These are phyloP conservation scores for Xerus inauris DNA, from an alignment of 2,113 vertebrate genomes.

Conservation along the genomic window DNA sequence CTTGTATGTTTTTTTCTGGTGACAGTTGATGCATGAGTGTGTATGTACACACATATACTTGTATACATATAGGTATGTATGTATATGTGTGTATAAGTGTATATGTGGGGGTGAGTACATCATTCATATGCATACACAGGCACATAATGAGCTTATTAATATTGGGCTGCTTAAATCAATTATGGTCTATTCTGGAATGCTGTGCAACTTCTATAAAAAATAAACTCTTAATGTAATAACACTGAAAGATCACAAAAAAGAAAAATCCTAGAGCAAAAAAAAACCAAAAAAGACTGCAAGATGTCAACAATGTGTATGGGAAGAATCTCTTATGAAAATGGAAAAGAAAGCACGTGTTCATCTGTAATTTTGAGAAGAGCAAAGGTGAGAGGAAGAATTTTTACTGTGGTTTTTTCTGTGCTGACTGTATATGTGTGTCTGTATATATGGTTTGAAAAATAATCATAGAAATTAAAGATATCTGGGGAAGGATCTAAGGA, in stretches of 20 bases:
- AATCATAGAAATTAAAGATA: background rate
- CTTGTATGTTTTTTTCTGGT: background rate
- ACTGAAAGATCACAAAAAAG: background rate
- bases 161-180: background rate
- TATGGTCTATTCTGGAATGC: background rate
- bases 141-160: background rate
- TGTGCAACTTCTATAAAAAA: background rate
- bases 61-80: background rate
- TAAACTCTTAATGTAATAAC: background rate
- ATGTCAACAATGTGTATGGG: fast-evolving
- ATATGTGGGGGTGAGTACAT: fast-evolving
- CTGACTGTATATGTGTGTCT: background rate
- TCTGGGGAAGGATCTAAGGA: background rate
- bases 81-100: no score
- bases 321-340: background rate
- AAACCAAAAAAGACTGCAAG: background rate
- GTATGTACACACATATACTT: no score
- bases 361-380: background rate
- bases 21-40: background rate
- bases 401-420: background rate
- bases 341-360: background rate
- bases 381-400: background rate
- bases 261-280: background rate
- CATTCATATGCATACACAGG: background rate
- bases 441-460: background rate